phyloP scores from a whole-genome alignment of 2,888 invertebrate genomes.

The Gari tellinella region DNA sequence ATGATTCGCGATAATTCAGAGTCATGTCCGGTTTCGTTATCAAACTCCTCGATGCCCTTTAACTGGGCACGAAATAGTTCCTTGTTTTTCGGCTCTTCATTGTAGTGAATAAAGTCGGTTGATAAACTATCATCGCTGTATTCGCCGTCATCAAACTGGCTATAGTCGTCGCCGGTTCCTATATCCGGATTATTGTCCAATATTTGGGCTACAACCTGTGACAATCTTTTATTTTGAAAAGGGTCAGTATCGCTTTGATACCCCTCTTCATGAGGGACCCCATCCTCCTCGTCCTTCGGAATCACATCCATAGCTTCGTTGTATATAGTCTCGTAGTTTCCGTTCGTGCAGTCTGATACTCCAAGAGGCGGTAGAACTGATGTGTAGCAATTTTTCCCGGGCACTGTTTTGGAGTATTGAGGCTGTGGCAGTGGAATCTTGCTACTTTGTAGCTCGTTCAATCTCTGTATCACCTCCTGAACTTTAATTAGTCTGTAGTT shows the following conservation, averaged over 20 bases:
- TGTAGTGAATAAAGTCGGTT: constrained; percentile 56
- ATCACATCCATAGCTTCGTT: no score
- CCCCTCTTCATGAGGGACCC: background rate
- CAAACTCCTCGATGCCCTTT: constrained; percentile 26
- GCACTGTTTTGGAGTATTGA: no score
- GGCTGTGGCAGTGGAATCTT: no score
- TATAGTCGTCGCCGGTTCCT: constrained; percentile 9
- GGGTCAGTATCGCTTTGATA: constrained; percentile 26
- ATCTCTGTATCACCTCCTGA: no score
- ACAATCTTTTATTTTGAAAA: constrained; percentile 43
- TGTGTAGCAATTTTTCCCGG: no score
- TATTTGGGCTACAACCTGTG: constrained; percentile 53
- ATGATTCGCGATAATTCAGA: background rate
- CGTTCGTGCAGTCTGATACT: no score
- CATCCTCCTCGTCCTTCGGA: no score
- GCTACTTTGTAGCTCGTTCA: no score
- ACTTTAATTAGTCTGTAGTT: no score
- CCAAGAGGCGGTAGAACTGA: no score
- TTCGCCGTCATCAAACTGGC: background rate
- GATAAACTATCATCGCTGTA: constrained; percentile 13
- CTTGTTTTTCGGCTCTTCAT: constrained; percentile 57
- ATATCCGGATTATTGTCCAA: constrained; percentile 36
- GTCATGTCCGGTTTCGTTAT: background rate
- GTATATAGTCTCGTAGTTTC: no score
- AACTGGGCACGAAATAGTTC: constrained; percentile 43